Evolutionary conservation across 2,888 invertebrate genomes (phyloP).

Genomic region (Pyrrhosoma nymphula): DNA sequence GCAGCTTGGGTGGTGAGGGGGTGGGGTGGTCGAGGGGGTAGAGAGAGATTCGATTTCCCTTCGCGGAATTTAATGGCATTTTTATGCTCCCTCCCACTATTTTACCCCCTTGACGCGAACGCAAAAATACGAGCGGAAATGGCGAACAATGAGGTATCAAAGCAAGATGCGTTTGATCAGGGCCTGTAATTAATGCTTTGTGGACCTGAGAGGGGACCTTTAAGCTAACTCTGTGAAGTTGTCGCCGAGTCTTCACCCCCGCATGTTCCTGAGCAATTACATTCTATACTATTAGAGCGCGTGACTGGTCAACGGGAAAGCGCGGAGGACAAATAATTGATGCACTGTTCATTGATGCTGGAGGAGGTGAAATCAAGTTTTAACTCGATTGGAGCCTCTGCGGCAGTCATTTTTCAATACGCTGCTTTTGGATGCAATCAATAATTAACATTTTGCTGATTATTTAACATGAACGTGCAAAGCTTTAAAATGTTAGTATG

Average conservation of each 20-base stretch:
- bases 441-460: background rate
- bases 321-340: background rate
- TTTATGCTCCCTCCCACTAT: background rate
- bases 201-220: background rate
- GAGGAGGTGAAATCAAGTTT: background rate
- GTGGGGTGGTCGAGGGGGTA: too few species aligned
- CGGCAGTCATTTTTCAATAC: background rate
- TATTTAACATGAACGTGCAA: background rate
- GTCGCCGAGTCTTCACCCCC: constrained; percentile 1
- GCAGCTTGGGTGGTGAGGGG: background rate
- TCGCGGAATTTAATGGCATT: constrained; percentile 26
- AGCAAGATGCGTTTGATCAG: constrained; percentile 31
- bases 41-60: constrained; percentile 5
- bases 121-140: background rate
- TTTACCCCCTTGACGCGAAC: too few species aligned
- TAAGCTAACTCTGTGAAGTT: background rate
- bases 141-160: constrained; percentile 22
- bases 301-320: background rate
- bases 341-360: background rate
- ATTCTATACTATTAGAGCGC: background rate
- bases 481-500: too few species aligned
- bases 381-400: background rate
- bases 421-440: background rate
- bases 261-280: background rate
- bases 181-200: constrained; percentile 23